phyloP scores from a whole-genome alignment of 2,888 invertebrate species.

The Tridacna crocea region DNA sequence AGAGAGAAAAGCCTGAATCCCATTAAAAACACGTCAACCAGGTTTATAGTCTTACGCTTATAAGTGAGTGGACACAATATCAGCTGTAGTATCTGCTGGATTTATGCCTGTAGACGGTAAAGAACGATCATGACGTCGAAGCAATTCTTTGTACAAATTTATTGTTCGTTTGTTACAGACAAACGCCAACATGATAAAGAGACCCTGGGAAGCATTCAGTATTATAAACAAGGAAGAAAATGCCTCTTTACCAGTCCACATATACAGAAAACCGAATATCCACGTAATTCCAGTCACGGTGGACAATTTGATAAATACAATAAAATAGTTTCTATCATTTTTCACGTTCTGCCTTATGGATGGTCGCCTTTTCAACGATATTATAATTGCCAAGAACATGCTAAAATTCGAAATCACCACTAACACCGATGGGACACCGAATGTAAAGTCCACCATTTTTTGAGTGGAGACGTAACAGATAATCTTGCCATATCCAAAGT shows the following conservation, averaged over 20 bases:
- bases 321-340: constrained; percentile 42
- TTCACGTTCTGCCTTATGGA: constrained; percentile 30
- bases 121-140: no score
- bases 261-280: constrained; percentile 53
- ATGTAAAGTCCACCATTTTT: constrained; percentile 36
- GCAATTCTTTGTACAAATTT: constrained; percentile 10
- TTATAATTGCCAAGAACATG: constrained; percentile 42
- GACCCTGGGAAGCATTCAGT: constrained; percentile 46
- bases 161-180: constrained; percentile 25
- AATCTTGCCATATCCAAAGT: constrained; percentile 45
- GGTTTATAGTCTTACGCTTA: no score
- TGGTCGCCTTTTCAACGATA: constrained; percentile 11
- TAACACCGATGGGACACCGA: constrained; percentile 35
- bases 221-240: constrained; percentile 53
- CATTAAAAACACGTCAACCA: no score
- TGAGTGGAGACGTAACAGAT: constrained; percentile 42
- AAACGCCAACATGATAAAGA: constrained; percentile 49
- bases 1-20: no score
- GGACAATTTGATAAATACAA: constrained; percentile 42
- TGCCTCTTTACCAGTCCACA: constrained; percentile 26
- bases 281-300: constrained; percentile 48
- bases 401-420: constrained; percentile 31
- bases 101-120: no score
- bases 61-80: no score
- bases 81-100: no score